phyloP scores from a whole-genome alignment of 2,888 invertebrate species.

The Odontocerum albicorne region DNA sequence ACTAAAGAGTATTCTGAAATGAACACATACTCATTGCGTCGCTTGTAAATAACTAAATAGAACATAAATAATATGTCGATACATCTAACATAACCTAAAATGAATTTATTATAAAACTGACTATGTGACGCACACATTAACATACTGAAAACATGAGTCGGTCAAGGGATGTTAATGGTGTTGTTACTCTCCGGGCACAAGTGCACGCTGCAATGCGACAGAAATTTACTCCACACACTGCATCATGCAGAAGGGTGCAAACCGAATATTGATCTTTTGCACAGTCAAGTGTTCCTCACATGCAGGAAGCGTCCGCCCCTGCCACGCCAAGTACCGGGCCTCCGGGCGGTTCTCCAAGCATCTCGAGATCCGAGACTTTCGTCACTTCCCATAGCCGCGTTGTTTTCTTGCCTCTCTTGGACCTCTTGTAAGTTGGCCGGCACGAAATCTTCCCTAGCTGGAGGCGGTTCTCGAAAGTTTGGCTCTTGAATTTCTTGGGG shows the following conservation, averaged over 20 bases:
- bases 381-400: neutral
- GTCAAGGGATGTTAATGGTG: neutral
- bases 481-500: no score
- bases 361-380: neutral
- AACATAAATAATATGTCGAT: no score
- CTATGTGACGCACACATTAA: constrained; percentile 17
- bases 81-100: constrained; percentile 7
- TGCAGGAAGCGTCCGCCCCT: constrained; percentile 6
- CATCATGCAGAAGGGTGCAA: neutral
- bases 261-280: neutral
- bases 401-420: neutral
- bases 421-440: neutral
- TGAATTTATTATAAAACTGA: constrained; percentile 14
- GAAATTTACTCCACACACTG: neutral
- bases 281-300: constrained; percentile 13
- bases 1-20: constrained; percentile 5
- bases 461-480: neutral
- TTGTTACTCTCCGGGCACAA: neutral
- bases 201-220: neutral
- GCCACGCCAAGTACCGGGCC: constrained; percentile 3
- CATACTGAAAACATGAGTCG: neutral
- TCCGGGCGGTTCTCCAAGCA: neutral
- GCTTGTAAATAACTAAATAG: no score
- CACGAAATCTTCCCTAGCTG: neutral
- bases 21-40: constrained; percentile 2